These are phyloP conservation scores for Hyaena hyaena DNA, from an alignment of 2,113 vertebrate species.

Conservation along the genomic window DNA sequence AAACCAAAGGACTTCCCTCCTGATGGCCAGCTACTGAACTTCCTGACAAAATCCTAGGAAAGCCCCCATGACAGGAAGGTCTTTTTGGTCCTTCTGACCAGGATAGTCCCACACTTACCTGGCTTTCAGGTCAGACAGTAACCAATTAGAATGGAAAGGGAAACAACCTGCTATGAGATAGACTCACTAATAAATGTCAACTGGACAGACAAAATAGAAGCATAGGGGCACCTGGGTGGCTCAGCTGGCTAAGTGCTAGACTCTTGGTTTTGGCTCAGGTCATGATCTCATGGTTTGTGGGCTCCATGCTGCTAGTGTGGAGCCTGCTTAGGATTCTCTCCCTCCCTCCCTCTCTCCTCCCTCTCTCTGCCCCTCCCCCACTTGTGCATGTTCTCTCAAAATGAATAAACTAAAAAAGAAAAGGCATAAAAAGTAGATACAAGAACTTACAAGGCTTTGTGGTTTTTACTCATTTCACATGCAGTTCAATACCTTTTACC, in stretches of 20 bases:
- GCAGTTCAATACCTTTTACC: not conserved
- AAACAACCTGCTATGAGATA: not conserved
- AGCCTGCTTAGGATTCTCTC: too few relatives aligned
- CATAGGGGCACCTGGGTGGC: not conserved
- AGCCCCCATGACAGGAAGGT: not conserved
- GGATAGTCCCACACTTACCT: not conserved
- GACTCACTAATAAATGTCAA: not conserved
- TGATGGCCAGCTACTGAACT: not conserved
- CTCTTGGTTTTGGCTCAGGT: too few relatives aligned
- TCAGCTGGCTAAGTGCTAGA: too few relatives aligned
- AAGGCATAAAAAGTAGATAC: not conserved
- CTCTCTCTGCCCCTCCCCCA: too few relatives aligned
- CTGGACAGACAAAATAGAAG: not conserved
- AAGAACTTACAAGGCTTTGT: not conserved
- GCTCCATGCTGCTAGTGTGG: too few relatives aligned
- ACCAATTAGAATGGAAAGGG: slow-evolving; percentile 24
- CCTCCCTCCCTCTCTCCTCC: too few relatives aligned
- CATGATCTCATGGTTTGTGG: too few relatives aligned
- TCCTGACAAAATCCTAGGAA: not conserved
- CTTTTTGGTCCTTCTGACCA: not conserved
- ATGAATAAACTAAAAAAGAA: too few relatives aligned
- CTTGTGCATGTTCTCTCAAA: too few relatives aligned
- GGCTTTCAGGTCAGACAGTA: slow-evolving; percentile 13
- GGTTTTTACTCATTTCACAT: not conserved
- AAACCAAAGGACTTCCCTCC: not conserved